These are phyloP conservation scores for Spheniscus mendiculus DNA, from an alignment of 2,113 vertebrate genomes.

Conservation along the genomic window DNA sequence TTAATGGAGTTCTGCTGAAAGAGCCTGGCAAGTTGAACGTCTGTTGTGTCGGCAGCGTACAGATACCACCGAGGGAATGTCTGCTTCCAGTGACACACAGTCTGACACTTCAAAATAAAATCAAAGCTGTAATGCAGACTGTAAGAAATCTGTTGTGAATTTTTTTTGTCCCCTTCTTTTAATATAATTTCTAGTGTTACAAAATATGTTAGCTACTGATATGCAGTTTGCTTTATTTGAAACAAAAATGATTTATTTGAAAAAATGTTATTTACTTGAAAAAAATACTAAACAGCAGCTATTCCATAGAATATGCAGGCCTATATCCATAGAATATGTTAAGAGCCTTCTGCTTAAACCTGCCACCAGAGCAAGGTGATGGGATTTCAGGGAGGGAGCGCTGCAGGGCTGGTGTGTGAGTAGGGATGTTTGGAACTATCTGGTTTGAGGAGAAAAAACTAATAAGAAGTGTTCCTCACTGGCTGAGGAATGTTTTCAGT, in stretches of 20 bases:
- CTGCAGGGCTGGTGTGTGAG: not conserved
- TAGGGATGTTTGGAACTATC: not conserved
- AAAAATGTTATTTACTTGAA: not conserved
- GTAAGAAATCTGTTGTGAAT: not conserved
- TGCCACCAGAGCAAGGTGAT: not conserved
- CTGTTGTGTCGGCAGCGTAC: not conserved
- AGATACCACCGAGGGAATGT: not conserved
- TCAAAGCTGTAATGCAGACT: conserved; percentile 22
- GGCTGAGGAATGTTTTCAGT: not conserved
- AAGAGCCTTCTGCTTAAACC: not conserved
- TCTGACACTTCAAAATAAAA: conserved; percentile 49
- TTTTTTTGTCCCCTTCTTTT: not conserved
- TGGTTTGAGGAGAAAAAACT: not conserved
- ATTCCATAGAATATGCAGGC: not conserved
- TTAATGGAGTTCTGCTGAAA: not conserved
- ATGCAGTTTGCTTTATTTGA: not conserved
- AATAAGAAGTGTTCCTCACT: not conserved
- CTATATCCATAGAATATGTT: not conserved
- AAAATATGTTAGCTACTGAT: not conserved
- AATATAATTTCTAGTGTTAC: not conserved
- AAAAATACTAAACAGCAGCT: not conserved
- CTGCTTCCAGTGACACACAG: conserved; percentile 41
- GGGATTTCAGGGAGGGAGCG: not conserved
- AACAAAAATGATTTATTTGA: not conserved
- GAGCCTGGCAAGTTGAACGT: not conserved